Evolutionary conservation across 2,113 vertebrate genomes (phyloP), one percentile per base, ranked within the genome.

Genomic region (Sclerurus mexicanus): DNA sequence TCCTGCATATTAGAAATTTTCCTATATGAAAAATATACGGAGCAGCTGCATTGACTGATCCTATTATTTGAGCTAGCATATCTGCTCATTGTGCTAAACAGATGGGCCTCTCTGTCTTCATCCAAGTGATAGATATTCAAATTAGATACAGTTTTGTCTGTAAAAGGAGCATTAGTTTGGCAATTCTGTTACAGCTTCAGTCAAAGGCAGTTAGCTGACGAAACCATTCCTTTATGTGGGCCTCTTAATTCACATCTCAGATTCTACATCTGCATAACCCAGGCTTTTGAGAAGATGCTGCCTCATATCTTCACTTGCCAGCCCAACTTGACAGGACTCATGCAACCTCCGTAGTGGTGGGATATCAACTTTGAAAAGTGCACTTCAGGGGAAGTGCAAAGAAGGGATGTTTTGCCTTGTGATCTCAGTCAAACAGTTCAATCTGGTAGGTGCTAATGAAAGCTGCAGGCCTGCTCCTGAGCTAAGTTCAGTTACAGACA

Each of bases 301-400:
- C 25, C 42, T 84, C 72, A 69, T 31, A 24, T n/a, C 28, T 40
- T 77, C 5, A 2, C 31, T 37, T 62, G 59, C 28, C 31, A 21
- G 50, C 4, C 3, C 77, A 55, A 2, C 46, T 12, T 60, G 50
- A 30, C 22, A 50, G 13, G 2, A 44, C 35, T 62, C 46, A 6
- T 15, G 37, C 37, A 64, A 31, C 46, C 68, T 53, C 15, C 0
- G 0, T 12, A 2, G 21, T 2, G 0, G 3, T 77, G 69, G 37
- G 14, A 0, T 19, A 46, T 47, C 64, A 67, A 1, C 49, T 68
- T 88, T 60, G 22, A 72, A 66, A 16, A 42, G 30, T 52, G 23
- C 35, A 35, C 19, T 71, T 52, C 11, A 7, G 42, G 52, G n/a
- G 31, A 33, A 44, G n/a, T 10, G 4, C 42, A 23, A 35, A 50